Evolutionary conservation across 1,140 invertebrate genomes (phyloP).

Genomic region (Pseudomyrmex cubaensis): DNA sequence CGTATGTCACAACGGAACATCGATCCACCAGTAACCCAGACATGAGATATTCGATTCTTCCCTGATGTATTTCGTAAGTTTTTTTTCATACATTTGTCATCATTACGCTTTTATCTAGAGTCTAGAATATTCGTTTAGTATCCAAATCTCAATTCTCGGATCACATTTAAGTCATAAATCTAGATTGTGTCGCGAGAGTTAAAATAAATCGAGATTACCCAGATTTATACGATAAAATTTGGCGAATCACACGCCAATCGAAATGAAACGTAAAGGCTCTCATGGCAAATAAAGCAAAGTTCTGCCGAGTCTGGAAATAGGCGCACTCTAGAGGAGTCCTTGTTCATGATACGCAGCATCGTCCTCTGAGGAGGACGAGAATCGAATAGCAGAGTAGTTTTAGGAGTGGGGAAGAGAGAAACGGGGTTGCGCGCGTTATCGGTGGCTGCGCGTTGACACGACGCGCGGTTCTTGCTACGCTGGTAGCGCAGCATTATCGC

Average conservation of each 20-base stretch:
- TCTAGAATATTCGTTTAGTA: not conserved
- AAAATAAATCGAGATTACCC: not conserved
- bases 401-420: not conserved
- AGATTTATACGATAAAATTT: slow-evolving; percentile 1
- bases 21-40: not conserved
- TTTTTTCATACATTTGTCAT: not conserved
- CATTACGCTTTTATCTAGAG: not conserved
- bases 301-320: not conserved
- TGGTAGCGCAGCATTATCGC: slow-evolving; percentile 50
- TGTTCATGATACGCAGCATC: slow-evolving; percentile 18
- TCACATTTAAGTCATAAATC: not conserved
- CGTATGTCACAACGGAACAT: slow-evolving; percentile 9
- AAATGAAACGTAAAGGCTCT: not conserved
- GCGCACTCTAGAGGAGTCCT: slow-evolving; percentile 33
- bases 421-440: slow-evolving; percentile 59
- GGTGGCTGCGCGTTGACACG: slow-evolving; percentile 65
- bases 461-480: slow-evolving; percentile 57
- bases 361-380: slow-evolving; percentile 33
- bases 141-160: not conserved
- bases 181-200: not conserved
- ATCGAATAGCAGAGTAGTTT: slow-evolving; percentile 61
- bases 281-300: not conserved
- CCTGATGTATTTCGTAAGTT: not conserved
- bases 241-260: not conserved
- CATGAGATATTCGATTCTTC: not conserved